Evolutionary conservation across 92 coral and sea anemone species (phyloP).

Genomic region (Epizoanthus illoricatus): DNA sequence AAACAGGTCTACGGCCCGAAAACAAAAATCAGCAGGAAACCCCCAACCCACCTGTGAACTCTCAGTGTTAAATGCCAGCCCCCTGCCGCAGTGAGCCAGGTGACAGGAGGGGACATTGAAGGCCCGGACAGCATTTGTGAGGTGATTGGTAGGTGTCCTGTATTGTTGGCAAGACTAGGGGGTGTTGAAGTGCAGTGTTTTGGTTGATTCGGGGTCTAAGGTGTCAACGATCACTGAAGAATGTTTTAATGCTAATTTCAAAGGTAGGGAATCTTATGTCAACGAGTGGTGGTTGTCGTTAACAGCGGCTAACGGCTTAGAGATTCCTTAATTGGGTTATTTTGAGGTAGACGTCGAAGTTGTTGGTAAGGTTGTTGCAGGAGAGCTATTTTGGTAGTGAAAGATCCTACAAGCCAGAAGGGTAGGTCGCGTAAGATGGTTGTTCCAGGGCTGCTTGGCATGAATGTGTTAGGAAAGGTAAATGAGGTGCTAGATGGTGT

Average conservation of each 20-base stretch:
- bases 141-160: conserved; percentile 62
- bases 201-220: conserved; percentile 59
- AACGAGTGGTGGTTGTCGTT: conserved; percentile 57
- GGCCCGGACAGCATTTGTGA: conserved; percentile 45
- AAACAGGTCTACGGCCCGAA: background rate
- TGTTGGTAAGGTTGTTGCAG: conserved; percentile 46
- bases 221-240: conserved; percentile 61
- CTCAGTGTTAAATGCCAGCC: conserved; percentile 38
- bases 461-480: conserved; percentile 58
- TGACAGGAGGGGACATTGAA: conserved; percentile 29
- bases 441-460: conserved; percentile 69
- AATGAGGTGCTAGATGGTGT: no score
- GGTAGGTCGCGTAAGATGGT: conserved; percentile 46
- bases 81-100: conserved; percentile 36
- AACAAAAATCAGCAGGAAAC: no score
- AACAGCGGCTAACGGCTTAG: conserved; percentile 63
- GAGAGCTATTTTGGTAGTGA: conserved; percentile 61
- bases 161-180: conserved; percentile 37
- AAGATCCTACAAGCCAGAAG: conserved; percentile 48
- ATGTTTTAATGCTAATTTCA: conserved; percentile 54
- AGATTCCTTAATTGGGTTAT: conserved; percentile 54
- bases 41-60: no score
- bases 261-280: conserved; percentile 57
- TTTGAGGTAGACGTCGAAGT: conserved; percentile 54
- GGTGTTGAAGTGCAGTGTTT: conserved; percentile 48